A percentile compares a stretch with the other conserved stretches of the same genome.
phyloP scores from a whole-genome alignment of 2,797 vertebrate genomes.

The Caiman crocodilus region DNA sequence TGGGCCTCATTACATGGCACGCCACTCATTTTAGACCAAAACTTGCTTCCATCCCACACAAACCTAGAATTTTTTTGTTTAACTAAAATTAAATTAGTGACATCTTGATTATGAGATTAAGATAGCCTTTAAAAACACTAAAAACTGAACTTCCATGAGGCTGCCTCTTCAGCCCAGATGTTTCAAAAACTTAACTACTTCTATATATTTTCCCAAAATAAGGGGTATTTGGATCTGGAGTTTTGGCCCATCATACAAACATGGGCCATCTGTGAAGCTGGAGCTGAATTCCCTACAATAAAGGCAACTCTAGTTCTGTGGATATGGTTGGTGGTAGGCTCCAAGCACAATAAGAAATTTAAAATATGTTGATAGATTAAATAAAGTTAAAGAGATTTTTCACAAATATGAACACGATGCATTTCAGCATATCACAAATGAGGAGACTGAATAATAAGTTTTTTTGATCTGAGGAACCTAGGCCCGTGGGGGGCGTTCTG shows the following conservation, averaged over 20 bases:
- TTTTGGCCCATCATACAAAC: not conserved
- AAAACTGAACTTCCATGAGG: not conserved
- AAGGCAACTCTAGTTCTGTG: not conserved
- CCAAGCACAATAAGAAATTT: not conserved
- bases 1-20: rapidly evolving
- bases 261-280: not conserved
- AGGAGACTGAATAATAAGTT: not conserved
- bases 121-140: not conserved
- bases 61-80: not conserved
- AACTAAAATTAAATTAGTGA: not conserved
- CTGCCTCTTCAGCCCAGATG: not conserved
- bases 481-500: not conserved
- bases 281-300: not conserved
- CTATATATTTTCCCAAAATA: not conserved
- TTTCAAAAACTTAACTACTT: not conserved
- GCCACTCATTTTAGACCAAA: slow-evolving; percentile 21
- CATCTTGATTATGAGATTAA: rapidly evolving
- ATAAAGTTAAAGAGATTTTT: not conserved
- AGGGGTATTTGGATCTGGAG: not conserved
- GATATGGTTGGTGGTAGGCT: not conserved
- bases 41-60: not conserved
- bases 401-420: not conserved
- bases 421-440: not conserved
- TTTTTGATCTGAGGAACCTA: not conserved
- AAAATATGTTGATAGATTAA: not conserved